Conservation (phyloP, 2,797 vertebrate species). For the Gymnothorax javanicus region DNA sequence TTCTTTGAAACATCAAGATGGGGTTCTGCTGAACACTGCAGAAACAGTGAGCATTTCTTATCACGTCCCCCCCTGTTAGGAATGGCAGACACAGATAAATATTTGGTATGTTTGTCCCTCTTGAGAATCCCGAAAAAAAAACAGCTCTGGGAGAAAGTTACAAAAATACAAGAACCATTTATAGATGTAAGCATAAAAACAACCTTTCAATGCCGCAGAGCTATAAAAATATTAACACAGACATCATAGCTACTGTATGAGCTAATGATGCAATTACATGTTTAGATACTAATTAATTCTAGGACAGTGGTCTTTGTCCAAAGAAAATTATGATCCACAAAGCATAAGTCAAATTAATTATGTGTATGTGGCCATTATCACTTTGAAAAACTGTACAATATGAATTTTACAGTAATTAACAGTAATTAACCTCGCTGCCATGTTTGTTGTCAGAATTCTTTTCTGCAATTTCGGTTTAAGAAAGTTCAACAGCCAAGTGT, state of each 20-base stretch:
- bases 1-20: slow-evolving; percentile 47
- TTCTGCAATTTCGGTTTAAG: not conserved
- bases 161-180: not conserved
- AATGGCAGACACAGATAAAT: not conserved
- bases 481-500: not conserved
- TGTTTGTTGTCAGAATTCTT: not conserved
- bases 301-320: not conserved
- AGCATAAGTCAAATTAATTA: not conserved
- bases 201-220: not conserved
- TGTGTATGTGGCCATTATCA: not conserved
- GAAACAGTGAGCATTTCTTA: slow-evolving; percentile 20
- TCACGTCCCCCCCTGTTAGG: slow-evolving; percentile 8
- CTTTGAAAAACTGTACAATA: not conserved
- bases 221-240: not conserved
- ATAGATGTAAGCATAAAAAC: not conserved
- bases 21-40: slow-evolving; percentile 56
- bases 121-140: not conserved
- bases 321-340: not conserved
- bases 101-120: not conserved
- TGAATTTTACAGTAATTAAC: not conserved
- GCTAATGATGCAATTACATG: not conserved
- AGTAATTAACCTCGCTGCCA: not conserved
- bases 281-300: not conserved
- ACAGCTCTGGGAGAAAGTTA: not conserved
- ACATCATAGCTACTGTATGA: not conserved